phyloP scores from a whole-genome alignment of 2,797 vertebrate genomes.

The Amazona finschi region DNA sequence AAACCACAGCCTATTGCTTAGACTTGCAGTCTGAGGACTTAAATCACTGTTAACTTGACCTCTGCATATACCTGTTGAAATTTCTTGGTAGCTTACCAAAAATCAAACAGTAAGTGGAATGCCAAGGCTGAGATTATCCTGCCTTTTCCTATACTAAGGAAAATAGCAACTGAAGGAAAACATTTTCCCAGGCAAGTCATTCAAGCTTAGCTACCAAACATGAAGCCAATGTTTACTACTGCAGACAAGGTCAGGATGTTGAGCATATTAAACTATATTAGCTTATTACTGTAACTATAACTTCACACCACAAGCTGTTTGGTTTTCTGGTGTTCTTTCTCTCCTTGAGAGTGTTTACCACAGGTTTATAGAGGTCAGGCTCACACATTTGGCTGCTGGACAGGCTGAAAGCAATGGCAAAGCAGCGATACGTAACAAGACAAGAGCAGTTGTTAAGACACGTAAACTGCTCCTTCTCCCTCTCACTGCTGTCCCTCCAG shows the following conservation, averaged over 20 bases:
- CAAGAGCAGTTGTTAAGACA: not conserved
- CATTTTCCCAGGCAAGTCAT: not conserved
- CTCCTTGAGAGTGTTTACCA: not conserved
- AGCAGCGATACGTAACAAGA: accelerated
- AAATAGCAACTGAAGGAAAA: not conserved
- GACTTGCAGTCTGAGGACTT: not conserved
- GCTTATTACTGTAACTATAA: not conserved
- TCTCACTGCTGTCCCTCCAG: not conserved
- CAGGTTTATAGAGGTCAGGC: not conserved
- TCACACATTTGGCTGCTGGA: not conserved
- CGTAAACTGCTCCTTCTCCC: not conserved
- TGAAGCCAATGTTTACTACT: not conserved
- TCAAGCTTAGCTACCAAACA: not conserved
- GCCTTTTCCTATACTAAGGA: not conserved
- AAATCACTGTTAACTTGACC: not conserved
- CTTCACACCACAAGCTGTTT: not conserved
- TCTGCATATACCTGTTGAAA: not conserved
- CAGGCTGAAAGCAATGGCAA: not conserved
- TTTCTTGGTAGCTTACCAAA: conserved; percentile 6
- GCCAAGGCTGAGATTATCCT: not conserved
- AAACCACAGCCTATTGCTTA: not conserved
- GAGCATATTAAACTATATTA: not conserved
- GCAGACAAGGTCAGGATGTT: not conserved
- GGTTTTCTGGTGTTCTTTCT: not conserved
- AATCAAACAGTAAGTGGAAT: not conserved